These are phyloP conservation scores for Brachionus rotundiformis DNA, from an alignment of 1,140 invertebrate species.

Conservation along the genomic window DNA sequence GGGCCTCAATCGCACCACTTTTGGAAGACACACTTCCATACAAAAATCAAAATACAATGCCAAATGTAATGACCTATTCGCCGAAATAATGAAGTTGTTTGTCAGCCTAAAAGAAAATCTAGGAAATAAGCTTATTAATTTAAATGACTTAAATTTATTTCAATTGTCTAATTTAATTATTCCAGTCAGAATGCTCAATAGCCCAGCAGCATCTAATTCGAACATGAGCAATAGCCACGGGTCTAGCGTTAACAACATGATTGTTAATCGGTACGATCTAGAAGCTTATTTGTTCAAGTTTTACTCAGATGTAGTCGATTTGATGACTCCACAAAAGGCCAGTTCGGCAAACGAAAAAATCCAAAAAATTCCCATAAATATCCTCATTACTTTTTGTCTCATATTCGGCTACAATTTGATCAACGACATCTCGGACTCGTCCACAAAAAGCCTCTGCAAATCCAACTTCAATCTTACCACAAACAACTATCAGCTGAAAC, in stretches of 20 bases:
- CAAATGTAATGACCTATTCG: conserved; percentile 34
- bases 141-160: background rate
- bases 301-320: conserved; percentile 34
- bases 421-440: background rate
- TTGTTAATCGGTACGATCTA: conserved; percentile 17
- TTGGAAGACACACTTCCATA: conserved; percentile 28
- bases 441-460: background rate
- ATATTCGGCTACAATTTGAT: conserved; percentile 49
- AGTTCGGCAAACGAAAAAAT: background rate
- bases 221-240: background rate
- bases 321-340: conserved; percentile 31
- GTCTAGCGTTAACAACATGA: background rate
- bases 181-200: background rate
- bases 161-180: background rate
- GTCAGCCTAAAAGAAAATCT: conserved; percentile 22
- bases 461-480: conserved; percentile 22
- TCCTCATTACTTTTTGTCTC: conserved; percentile 37
- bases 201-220: background rate
- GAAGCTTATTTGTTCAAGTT: conserved; percentile 30
- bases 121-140: background rate
- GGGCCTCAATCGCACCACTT: conserved; percentile 68
- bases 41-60: conserved; percentile 50
- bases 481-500: conserved; percentile 28
- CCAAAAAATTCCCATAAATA: conserved; percentile 19
- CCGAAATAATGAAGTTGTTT: conserved; percentile 49